These are phyloP conservation scores for Pissodes strobi DNA, from an alignment of 1,140 invertebrate genomes.

Conservation along the genomic window DNA sequence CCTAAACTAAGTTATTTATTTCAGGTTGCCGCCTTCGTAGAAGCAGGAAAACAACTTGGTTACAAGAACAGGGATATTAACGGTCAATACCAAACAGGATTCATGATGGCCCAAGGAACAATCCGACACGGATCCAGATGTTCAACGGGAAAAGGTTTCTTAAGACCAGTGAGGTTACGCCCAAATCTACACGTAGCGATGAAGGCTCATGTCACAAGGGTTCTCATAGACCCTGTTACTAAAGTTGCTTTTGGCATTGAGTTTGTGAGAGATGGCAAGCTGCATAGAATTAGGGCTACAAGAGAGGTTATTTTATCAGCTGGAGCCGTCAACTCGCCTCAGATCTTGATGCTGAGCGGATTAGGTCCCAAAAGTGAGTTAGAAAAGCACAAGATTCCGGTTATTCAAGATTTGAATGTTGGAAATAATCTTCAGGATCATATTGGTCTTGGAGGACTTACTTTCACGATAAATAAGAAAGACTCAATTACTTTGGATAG, in stretches of 20 bases:
- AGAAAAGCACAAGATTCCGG: slow-evolving; percentile 68
- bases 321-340: slow-evolving; percentile 88
- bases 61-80: slow-evolving; percentile 92
- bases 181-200: slow-evolving; percentile 87
- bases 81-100: slow-evolving; percentile 83
- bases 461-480: slow-evolving; percentile 76
- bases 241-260: slow-evolving; percentile 86
- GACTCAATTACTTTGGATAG: slow-evolving; percentile 80
- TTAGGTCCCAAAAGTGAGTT: slow-evolving; percentile 83
- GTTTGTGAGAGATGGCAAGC: slow-evolving; percentile 73
- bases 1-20: slow-evolving; percentile 15
- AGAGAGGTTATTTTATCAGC: slow-evolving; percentile 76
- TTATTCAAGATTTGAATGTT: slow-evolving; percentile 73
- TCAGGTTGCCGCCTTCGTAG: slow-evolving; percentile 75
- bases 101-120: slow-evolving; percentile 60
- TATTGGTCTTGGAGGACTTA: slow-evolving; percentile 80
- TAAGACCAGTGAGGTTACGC: slow-evolving; percentile 78
- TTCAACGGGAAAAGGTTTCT: slow-evolving; percentile 89
- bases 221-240: slow-evolving; percentile 80
- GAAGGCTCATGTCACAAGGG: slow-evolving; percentile 79
- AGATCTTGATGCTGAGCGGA: slow-evolving; percentile 90
- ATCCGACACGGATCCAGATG: slow-evolving; percentile 81
- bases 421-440: slow-evolving; percentile 91
- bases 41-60: slow-evolving; percentile 87
- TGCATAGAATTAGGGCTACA: slow-evolving; percentile 70